Evolutionary conservation across 1,140 invertebrate species (phyloP), one percentile per base, ranked within the genome.

Genomic region (Pogonus chalceus): DNA sequence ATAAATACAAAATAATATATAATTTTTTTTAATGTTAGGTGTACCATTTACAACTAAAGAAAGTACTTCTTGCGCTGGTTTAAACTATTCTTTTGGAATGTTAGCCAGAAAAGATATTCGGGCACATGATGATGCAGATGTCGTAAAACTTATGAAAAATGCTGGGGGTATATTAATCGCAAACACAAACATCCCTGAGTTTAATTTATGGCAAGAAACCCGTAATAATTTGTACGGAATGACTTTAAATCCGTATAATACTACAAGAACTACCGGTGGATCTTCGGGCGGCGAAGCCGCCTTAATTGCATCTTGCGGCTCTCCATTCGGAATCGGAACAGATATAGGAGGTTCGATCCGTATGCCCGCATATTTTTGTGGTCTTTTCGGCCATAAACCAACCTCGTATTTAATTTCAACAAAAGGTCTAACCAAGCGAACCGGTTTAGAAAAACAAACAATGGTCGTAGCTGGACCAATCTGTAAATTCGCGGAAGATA

Each of bases 291-390:
- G 89, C 1, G 88, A 91, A 68, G 90, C 69, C 0, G 78, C 83
- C 14, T 73, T 87, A 9, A 69, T 87, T 1, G 71, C 90, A 16
- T 77, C 88, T 9, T 81, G 89, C 58, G 91, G 87, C 23, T 81
- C 84, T 22, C 83, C 92, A 10, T 81, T 98, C 60, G 90, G 94
- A 1, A 73, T 98, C 35, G 91, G 90, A 20, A 89, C 89, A 0
- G 96, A 99, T 70, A 94, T 98, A 62, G 95, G 93, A 18, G 96
- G 96, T 0, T 96, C 92, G 4, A 88, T 92, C 43, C 79, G 96
- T 46, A 93, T 98, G 76, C 96, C 96, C 1, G 81, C 91, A 1
- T 94, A 92, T 63, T 96, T 90, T 70, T 96, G 92, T 75, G 96
- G 96, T 35, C 75, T 98, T 47, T 98, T 88, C 73, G 95, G 90